Conservation (phyloP, 2,113 vertebrate species). For the Phalacrocorax pelagicus region DNA sequence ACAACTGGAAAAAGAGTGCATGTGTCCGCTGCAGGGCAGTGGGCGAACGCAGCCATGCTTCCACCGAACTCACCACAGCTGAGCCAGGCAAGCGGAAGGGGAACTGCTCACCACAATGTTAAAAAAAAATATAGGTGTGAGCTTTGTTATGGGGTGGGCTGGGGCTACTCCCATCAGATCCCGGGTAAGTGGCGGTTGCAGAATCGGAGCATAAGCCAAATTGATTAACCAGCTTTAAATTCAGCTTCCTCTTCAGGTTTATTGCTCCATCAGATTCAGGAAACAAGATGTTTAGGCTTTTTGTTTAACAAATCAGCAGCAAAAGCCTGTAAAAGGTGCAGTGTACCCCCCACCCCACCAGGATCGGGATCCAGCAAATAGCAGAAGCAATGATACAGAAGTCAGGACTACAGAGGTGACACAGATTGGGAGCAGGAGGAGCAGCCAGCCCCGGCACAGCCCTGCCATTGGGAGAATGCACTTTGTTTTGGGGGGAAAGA, state of each 20-base stretch:
- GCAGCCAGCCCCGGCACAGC: not conserved
- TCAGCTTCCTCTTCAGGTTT: conserved; percentile 36
- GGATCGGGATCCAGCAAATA: not conserved
- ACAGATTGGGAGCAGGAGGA: not conserved
- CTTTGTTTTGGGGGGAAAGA: not conserved
- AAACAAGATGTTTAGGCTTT: not conserved
- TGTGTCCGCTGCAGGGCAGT: not conserved
- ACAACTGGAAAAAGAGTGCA: not conserved
- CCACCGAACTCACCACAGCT: not conserved
- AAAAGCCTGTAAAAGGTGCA: not conserved
- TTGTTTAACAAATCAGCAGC: conserved; percentile 58
- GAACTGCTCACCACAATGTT: not conserved
- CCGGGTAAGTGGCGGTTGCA: not conserved
- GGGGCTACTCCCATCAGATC: not conserved
- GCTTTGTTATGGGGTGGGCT: not conserved
- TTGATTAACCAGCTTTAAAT: not conserved
- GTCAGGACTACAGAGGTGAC: not conserved
- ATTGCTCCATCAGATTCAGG: conserved; percentile 19
- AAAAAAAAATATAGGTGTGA: not conserved
- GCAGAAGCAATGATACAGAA: not conserved
- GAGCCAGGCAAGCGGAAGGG: not conserved
- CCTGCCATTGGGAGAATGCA: not conserved
- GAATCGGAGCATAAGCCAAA: not conserved
- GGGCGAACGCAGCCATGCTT: rapidly evolving
- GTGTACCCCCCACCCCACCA: rapidly evolving